phyloP scores from a whole-genome alignment of 2,113 vertebrate genomes.

The Taxidea taxus region DNA sequence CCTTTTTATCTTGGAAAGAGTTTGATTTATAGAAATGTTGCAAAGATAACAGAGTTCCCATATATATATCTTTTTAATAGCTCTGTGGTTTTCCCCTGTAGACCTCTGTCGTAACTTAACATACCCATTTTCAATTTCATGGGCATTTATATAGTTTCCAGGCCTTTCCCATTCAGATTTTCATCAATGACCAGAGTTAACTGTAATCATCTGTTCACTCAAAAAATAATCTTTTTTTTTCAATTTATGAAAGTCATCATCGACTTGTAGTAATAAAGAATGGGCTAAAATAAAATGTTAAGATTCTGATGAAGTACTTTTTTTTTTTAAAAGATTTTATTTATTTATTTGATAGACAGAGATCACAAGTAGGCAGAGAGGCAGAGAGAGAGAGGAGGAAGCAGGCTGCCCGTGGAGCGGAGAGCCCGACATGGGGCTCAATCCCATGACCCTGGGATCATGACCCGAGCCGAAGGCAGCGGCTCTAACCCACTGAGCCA shows the following conservation, averaged over 20 bases:
- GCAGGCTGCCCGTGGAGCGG: too few species aligned
- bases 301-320: not conserved
- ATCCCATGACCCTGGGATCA: too few species aligned
- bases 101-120: not conserved
- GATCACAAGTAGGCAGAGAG: too few species aligned
- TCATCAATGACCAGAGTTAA: not conserved
- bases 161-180: not conserved
- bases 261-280: not conserved
- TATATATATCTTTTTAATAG: not conserved
- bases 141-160: not conserved
- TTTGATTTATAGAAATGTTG: not conserved
- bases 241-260: not conserved
- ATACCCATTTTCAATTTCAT: not conserved
- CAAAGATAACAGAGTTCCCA: not conserved
- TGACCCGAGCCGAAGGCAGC: too few species aligned
- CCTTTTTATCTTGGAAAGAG: not conserved
- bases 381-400: too few species aligned
- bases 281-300: not conserved
- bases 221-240: not conserved
- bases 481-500: too few species aligned
- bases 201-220: not conserved
- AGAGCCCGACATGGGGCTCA: too few species aligned
- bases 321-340: too few species aligned
- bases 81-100: not conserved
- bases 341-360: too few species aligned